A percentile compares a stretch with the other conserved stretches of the same genome.
These are phyloP conservation scores for Urosaurus nigricauda DNA, from an alignment of 2,797 vertebrate genomes.

Conservation along the genomic window DNA sequence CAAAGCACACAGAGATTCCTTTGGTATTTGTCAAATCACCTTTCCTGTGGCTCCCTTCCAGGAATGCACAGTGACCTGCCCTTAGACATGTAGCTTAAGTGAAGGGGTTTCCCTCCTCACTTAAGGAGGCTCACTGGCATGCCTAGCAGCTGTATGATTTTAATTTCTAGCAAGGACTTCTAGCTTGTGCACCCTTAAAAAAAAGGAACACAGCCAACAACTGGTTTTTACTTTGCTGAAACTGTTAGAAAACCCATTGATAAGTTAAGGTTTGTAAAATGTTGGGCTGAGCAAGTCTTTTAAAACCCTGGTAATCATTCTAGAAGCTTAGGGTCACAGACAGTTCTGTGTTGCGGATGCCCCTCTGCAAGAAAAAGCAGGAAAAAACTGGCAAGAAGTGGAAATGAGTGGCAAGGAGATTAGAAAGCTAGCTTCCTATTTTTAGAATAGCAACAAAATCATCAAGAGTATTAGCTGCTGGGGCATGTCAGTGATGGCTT, in stretches of 20 bases:
- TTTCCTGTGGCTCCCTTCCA: background rate
- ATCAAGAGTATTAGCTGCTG: constrained; percentile 61
- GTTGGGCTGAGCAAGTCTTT: accelerated
- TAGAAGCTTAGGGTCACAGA: constrained; percentile 39
- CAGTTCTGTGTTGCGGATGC: constrained; percentile 51
- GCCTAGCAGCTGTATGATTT: background rate
- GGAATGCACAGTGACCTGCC: background rate
- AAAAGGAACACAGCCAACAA: background rate
- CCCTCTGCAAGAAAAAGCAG: constrained; percentile 72
- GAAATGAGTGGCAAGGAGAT: constrained; percentile 72
- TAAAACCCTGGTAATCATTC: constrained; percentile 30
- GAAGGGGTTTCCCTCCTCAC: background rate
- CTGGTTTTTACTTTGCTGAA: background rate
- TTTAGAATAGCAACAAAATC: constrained; percentile 64
- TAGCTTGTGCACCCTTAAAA: background rate
- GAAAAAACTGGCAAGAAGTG: constrained; percentile 76
- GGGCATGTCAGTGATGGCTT: constrained; percentile 34
- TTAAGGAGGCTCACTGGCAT: background rate
- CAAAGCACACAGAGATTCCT: background rate
- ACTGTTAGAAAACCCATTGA: background rate
- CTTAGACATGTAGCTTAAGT: background rate
- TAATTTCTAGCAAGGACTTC: background rate
- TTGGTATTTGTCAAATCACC: background rate
- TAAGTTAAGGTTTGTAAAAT: accelerated
- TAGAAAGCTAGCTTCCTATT: constrained; percentile 76